Evolutionary conservation across 2,888 invertebrate genomes (phyloP).

Genomic region (Neoitamus cyanurus): DNA sequence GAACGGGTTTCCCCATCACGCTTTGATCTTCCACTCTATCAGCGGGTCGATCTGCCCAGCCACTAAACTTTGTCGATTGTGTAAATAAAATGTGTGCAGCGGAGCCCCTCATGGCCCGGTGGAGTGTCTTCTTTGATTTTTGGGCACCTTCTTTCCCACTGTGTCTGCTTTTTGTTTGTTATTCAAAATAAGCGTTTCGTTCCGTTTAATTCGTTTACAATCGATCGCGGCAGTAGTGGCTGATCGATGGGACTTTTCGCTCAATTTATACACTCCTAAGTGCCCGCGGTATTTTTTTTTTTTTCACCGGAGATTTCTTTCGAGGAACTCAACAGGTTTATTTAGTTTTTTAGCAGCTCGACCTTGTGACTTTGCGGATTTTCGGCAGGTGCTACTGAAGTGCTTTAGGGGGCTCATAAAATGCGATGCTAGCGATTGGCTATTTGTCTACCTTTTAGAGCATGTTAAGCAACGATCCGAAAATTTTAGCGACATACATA

Average conservation of each 20-base stretch:
- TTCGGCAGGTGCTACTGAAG: neutral
- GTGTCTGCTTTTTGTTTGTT: neutral
- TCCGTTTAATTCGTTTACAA: neutral
- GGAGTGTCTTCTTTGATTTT: neutral
- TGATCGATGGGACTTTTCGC: neutral
- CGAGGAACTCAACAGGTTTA: neutral
- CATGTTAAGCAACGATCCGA: neutral
- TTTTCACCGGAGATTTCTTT: neutral
- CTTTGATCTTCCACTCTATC: slow-evolving; percentile 2
- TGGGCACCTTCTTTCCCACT: neutral
- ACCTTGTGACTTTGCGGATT: neutral
- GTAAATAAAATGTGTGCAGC: neutral
- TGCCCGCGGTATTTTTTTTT: neutral
- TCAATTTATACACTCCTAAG: neutral
- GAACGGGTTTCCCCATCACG: neutral
- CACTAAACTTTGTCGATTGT: neutral
- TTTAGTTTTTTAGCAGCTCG: neutral
- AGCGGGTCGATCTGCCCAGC: neutral
- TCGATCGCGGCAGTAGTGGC: neutral
- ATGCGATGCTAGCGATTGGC: neutral
- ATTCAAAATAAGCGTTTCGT: neutral
- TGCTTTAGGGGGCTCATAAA: neutral
- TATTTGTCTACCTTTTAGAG: neutral
- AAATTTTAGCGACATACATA: neutral
- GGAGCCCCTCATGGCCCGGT: neutral